Evolutionary conservation across 2,113 vertebrate species (phyloP).

Genomic region (Strix uralensis): DNA sequence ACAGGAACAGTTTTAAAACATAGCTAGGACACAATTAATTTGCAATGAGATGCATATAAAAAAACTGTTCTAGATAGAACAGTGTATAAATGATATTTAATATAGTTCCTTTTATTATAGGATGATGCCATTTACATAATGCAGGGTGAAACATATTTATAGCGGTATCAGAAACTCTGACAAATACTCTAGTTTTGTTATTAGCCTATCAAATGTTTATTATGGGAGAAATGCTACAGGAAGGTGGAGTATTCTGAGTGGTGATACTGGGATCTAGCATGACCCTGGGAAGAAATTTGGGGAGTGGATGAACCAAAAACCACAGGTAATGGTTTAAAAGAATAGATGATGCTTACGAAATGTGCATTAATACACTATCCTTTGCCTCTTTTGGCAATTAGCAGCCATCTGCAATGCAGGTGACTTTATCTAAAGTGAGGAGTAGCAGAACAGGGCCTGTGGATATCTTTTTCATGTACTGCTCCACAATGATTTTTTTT

Average conservation of each 20-base stretch:
- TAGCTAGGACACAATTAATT: neutral
- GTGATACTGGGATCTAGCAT: neutral
- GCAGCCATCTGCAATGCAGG: neutral
- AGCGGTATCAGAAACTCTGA: neutral
- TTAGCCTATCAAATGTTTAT: neutral
- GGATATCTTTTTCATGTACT: neutral
- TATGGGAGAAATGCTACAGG: neutral
- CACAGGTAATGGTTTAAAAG: neutral
- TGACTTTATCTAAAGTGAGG: neutral
- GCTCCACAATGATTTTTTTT: neutral
- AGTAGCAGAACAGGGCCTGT: neutral
- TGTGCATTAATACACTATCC: neutral
- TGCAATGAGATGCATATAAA: neutral
- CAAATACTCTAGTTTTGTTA: neutral
- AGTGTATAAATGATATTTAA: neutral
- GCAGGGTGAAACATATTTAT: neutral
- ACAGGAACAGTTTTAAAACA: neutral
- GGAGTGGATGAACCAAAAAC: neutral
- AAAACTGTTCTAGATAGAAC: neutral
- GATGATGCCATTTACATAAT: neutral
- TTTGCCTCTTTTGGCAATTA: neutral
- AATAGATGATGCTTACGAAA: neutral
- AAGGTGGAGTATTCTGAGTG: neutral
- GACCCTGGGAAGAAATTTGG: neutral
- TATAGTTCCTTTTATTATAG: neutral